Evolutionary conservation across 2,888 invertebrate genomes (phyloP).

Genomic region (Ypsolopha sequella): DNA sequence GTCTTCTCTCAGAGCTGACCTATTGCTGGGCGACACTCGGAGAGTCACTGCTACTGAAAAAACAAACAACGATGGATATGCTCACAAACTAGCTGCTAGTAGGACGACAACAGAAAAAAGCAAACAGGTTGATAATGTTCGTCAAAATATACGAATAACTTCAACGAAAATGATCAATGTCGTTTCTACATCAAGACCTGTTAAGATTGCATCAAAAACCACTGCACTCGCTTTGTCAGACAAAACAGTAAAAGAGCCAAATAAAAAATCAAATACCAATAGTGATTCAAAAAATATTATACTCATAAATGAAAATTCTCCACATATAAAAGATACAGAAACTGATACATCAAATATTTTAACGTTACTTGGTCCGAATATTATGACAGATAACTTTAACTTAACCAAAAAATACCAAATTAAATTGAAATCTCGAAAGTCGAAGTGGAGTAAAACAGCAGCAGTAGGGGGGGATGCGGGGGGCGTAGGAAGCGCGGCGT

Average conservation of each 20-base stretch:
- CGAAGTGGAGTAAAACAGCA: constrained; percentile 13
- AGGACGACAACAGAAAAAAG: neutral
- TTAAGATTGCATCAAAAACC: too few relatives aligned
- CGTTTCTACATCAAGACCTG: too few relatives aligned
- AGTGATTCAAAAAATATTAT: too few relatives aligned
- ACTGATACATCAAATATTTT: neutral
- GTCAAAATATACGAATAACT: neutral
- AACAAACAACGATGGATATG: neutral
- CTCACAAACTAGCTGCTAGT: neutral
- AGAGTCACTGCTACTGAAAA: neutral
- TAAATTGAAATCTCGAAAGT: constrained; percentile 7
- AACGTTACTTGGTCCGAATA: neutral
- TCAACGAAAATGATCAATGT: too few relatives aligned
- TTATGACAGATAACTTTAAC: neutral
- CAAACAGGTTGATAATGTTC: neutral
- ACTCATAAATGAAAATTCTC: too few relatives aligned
- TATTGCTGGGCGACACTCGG: neutral
- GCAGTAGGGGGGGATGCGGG: constrained; percentile 23
- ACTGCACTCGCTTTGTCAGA: too few relatives aligned
- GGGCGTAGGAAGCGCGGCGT: constrained; percentile 20
- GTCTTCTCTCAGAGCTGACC: constrained; percentile 20
- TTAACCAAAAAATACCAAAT: neutral
- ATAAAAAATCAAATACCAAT: too few relatives aligned
- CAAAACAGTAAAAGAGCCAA: too few relatives aligned
- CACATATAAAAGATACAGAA: too few relatives aligned